These are phyloP conservation scores for Prolemur simus DNA, from an alignment of 2,113 vertebrate genomes.

Conservation along the genomic window DNA sequence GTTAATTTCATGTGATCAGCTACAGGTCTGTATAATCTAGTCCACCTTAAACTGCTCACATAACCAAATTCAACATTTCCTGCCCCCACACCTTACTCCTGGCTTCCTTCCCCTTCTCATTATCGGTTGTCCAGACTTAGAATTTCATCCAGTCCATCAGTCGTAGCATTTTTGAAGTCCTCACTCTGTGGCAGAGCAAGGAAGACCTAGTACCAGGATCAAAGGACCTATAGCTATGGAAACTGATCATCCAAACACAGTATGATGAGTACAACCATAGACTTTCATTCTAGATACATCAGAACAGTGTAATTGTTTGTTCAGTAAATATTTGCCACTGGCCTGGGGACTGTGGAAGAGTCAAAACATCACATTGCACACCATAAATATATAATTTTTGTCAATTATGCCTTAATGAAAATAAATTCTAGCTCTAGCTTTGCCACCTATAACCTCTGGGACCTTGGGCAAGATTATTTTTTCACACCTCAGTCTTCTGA, in stretches of 20 bases:
- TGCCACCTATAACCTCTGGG: background rate
- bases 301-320: background rate
- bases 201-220: too few relatives aligned
- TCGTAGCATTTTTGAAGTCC: background rate
- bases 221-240: background rate
- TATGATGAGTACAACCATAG: background rate
- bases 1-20: background rate
- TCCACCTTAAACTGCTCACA: too few relatives aligned
- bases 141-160: background rate
- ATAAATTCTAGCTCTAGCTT: background rate
- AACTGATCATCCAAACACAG: background rate
- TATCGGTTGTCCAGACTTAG: too few relatives aligned
- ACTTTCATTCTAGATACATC: background rate
- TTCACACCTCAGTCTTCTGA: background rate
- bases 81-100: background rate
- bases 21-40: rapidly evolving
- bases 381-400: background rate
- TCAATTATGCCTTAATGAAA: background rate
- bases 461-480: background rate
- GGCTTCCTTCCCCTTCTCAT: background rate
- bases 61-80: background rate
- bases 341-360: background rate
- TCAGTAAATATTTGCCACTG: background rate
- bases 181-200: background rate
- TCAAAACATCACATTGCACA: background rate